phyloP scores from a whole-genome alignment of 2,113 vertebrate species.

The Cheilinus undulatus region DNA sequence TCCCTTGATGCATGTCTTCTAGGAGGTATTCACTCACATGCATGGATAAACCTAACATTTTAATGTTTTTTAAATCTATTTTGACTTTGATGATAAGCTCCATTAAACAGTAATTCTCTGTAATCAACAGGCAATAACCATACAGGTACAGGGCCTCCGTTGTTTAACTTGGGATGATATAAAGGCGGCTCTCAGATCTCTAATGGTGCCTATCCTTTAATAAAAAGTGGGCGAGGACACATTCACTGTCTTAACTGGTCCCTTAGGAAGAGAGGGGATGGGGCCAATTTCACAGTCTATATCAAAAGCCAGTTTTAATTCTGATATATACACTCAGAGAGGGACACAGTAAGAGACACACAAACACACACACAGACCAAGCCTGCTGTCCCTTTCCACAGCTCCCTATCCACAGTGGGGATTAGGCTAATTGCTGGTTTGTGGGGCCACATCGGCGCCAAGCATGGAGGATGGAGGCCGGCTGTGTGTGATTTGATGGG shows the following conservation, averaged over 20 bases:
- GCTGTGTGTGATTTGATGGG: slow-evolving; percentile 66
- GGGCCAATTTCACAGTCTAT: slow-evolving; percentile 45
- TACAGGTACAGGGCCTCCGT: slow-evolving; percentile 9
- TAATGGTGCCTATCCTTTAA: slow-evolving; percentile 63
- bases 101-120: slow-evolving; percentile 15
- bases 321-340: slow-evolving; percentile 24
- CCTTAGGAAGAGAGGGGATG: slow-evolving; percentile 34
- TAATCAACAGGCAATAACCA: slow-evolving; percentile 32
- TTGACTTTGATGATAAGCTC: slow-evolving; percentile 2
- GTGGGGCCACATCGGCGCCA: slow-evolving; percentile 67
- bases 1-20: neutral
- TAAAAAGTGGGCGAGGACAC: slow-evolving; percentile 38
- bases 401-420: slow-evolving; percentile 73
- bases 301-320: slow-evolving; percentile 60
- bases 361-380: slow-evolving; percentile 16
- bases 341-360: neutral
- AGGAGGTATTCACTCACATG: neutral
- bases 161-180: slow-evolving; percentile 52
- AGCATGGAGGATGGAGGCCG: slow-evolving; percentile 61
- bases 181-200: slow-evolving; percentile 51
- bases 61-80: neutral
- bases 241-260: slow-evolving; percentile 59
- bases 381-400: slow-evolving; percentile 59
- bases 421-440: slow-evolving; percentile 84
- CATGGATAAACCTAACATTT: neutral